Base-by-base conservation (phyloP, 1,140 invertebrate species). In the Drosophila murphyi region DNA sequence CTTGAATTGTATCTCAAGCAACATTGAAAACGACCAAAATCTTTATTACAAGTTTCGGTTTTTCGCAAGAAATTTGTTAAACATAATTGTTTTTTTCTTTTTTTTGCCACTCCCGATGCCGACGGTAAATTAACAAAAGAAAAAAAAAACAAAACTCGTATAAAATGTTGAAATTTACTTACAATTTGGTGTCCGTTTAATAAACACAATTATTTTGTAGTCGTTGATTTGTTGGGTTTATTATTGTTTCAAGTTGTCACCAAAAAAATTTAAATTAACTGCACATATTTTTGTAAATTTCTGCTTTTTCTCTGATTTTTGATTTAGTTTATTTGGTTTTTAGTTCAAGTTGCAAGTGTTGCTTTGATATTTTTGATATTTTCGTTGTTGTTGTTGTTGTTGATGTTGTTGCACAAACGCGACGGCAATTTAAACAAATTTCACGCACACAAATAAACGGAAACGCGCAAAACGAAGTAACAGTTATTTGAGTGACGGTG, bases 221-320 rank as follows among this genome's bases (percentile, higher is more conserved):
- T n/a, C 12, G 8, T 51, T 60, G 3, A 35, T 35, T 35, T 37
- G 20, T n/a, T 37, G 34, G 35, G 12, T 29, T 34, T 29, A 47
- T 47, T 35, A 12, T 47, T 8, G 48, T 48, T 6, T 20, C 34
- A 34, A 7, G 31, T 34, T 61, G 20, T 70, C 67, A 61, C 57
- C 48, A 70, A 70, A 70, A 70, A 70, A 71, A 71, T 56, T 56
- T 41, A 10, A 61, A 50, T 61, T 61, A 55, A 32, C 37, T 63
- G 50, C 52, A 71, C 68, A 62, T 71, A 62, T 63, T 71, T 70
- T 55, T 20, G 20, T 20, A 2, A 20, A 20, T 20, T 20, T 20
- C 20, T 20, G 20, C 20, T 20, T 20, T 20, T 20, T 20, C 20
- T 20, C 20, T 20, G 20, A 20, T 20, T 20, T 20, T 20, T 20